A percentile compares a stretch with the other conserved stretches of the same genome.
phyloP scores from a whole-genome alignment of 1,140 invertebrate species.

The Drosophila setifemur region DNA sequence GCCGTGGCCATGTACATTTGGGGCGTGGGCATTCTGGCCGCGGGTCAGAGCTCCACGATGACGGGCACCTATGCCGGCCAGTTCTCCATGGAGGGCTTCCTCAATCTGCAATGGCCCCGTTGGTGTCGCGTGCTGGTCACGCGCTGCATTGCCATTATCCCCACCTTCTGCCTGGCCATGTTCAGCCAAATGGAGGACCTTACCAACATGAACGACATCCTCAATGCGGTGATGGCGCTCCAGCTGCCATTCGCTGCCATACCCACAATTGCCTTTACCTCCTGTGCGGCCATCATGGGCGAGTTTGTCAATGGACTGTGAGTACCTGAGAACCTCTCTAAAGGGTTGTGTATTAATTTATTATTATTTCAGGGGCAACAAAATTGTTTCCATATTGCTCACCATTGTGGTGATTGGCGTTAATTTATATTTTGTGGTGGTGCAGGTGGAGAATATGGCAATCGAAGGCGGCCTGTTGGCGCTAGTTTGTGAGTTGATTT shows the following conservation, averaged over 20 bases:
- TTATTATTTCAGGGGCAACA: slow-evolving; percentile 85
- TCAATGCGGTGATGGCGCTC: slow-evolving; percentile 95
- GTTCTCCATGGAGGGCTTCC: slow-evolving; percentile 93
- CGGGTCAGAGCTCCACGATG: slow-evolving; percentile 96
- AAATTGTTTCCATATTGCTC: slow-evolving; percentile 87
- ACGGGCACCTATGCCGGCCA: slow-evolving; percentile 91
- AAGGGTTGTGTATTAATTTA: slow-evolving; percentile 12
- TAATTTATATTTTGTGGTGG: slow-evolving; percentile 91
- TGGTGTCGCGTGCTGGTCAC: slow-evolving; percentile 96
- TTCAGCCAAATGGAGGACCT: slow-evolving; percentile 89
- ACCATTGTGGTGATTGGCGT: slow-evolving; percentile 90
- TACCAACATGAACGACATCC: slow-evolving; percentile 93
- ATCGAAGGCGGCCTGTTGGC: slow-evolving; percentile 84
- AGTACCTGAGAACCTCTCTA: slow-evolving; percentile 76
- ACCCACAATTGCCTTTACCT: slow-evolving; percentile 94
- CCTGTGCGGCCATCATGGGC: slow-evolving; percentile 91
- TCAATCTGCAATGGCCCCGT: slow-evolving; percentile 93
- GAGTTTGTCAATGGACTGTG: slow-evolving; percentile 88
- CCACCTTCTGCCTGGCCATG: slow-evolving; percentile 90
- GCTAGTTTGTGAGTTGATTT: slow-evolving; percentile 83
- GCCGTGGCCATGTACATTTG: slow-evolving; percentile 92
- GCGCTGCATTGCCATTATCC: slow-evolving; percentile 93
- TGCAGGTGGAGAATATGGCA: slow-evolving; percentile 84
- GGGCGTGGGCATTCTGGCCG: slow-evolving; percentile 94
- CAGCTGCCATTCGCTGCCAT: slow-evolving; percentile 93